phyloP scores from a whole-genome alignment of 2,888 invertebrate species.

The Tipula confusa region DNA sequence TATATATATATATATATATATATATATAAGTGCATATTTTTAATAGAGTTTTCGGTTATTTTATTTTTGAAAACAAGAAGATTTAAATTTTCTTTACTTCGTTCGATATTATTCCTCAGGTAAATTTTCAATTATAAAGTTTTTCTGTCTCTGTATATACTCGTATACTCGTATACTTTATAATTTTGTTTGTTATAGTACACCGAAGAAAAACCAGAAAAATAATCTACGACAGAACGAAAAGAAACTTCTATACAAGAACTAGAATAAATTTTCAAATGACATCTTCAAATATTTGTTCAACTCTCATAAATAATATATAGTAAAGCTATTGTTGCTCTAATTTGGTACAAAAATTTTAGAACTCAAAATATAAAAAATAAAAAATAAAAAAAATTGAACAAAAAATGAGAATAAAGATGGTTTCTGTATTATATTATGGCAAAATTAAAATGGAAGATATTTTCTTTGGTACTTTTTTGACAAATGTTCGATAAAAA shows the following conservation, averaged over 20 bases:
- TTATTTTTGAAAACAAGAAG: not conserved
- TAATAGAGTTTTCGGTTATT: not conserved
- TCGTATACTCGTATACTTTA: no score
- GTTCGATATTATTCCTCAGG: not conserved
- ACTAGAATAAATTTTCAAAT: slow-evolving; percentile 25
- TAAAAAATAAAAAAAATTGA: not conserved
- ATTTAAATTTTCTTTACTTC: not conserved
- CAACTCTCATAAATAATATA: slow-evolving; percentile 25
- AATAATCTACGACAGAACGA: not conserved
- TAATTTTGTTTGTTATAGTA: not conserved
- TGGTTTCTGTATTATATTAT: not conserved
- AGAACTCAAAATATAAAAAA: not conserved
- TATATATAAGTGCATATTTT: not conserved
- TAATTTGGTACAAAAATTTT: not conserved
- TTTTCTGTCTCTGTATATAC: not conserved
- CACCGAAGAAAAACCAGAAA: not conserved
- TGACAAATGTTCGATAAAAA: not conserved
- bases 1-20: not conserved
- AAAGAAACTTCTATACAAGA: not conserved
- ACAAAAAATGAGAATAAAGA: not conserved
- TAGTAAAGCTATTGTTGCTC: slow-evolving; percentile 25
- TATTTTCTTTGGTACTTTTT: not conserved
- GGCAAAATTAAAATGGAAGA: not conserved
- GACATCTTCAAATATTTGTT: slow-evolving; percentile 25
- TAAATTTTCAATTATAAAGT: slow-evolving; percentile 25